Conservation (phyloP, 2,113 vertebrate species). For the Dolichallabes microphthalmus region DNA sequence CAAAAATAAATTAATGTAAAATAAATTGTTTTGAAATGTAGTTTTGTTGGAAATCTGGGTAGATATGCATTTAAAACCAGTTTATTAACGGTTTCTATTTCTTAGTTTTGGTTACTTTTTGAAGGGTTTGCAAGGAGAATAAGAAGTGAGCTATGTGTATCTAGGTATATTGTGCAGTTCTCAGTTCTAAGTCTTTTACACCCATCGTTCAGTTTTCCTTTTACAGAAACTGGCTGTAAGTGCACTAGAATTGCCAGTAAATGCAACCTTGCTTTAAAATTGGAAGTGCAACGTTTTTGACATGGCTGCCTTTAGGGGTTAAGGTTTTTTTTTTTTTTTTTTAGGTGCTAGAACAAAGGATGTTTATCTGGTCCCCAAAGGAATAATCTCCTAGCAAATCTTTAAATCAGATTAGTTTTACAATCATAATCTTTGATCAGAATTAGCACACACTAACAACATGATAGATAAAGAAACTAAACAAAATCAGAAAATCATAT, state of each 20-base stretch:
- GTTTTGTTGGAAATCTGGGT: neutral
- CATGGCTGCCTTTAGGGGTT: neutral
- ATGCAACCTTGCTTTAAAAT: too few relatives aligned
- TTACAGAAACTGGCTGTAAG: neutral
- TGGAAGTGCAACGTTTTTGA: too few relatives aligned
- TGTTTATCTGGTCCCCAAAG: neutral
- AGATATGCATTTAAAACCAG: neutral
- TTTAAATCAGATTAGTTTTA: neutral
- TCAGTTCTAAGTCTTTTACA: neutral
- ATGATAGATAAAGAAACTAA: neutral
- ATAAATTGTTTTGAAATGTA: neutral
- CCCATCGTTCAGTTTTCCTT: neutral
- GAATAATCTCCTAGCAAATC: neutral
- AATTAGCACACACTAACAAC: neutral
- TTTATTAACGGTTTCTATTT: neutral
- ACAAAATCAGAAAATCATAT: neutral
- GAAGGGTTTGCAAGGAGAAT: neutral
- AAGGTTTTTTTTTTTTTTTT: too few relatives aligned
- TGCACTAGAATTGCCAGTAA: neutral
- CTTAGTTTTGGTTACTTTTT: neutral
- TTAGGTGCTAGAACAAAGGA: neutral
- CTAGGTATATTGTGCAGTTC: neutral
- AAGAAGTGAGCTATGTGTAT: neutral
- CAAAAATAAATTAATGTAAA: too few relatives aligned
- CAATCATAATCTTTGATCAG: neutral